Conservation (phyloP, 2,797 vertebrate genomes). For the Amniataba percoides region DNA sequence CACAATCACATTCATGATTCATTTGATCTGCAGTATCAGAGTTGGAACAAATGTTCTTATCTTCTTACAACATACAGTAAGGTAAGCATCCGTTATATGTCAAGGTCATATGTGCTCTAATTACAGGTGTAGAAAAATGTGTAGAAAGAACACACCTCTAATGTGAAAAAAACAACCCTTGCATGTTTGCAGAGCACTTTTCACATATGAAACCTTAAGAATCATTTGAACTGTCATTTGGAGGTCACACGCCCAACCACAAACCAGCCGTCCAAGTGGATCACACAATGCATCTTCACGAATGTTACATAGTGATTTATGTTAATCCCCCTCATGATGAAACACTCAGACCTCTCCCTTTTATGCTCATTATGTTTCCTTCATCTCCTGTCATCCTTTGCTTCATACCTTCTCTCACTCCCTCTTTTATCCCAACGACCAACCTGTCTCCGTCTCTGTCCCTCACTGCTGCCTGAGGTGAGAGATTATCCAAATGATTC, state of each 20-base stretch:
- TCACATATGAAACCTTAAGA: not conserved
- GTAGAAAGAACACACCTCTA: too few species aligned
- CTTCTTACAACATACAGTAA: too few species aligned
- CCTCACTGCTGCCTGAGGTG: not conserved
- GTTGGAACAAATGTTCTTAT: not conserved
- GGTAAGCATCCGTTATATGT: too few species aligned
- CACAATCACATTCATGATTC: not conserved
- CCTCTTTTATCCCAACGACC: not conserved
- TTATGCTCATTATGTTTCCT: not conserved
- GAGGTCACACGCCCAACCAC: not conserved
- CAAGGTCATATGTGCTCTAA: not conserved
- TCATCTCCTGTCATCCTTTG: not conserved
- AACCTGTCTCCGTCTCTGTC: not conserved
- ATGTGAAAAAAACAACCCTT: too few species aligned
- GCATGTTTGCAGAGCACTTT: not conserved
- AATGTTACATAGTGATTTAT: not conserved
- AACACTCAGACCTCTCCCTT: not conserved
- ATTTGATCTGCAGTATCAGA: not conserved
- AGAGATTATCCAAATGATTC: slow-evolving; percentile 1
- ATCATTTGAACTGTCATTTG: not conserved
- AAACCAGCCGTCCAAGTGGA: not conserved
- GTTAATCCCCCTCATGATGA: not conserved
- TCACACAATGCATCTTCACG: not conserved
- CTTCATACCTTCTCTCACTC: not conserved
- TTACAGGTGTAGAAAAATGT: not conserved